Percentiles rank a stretch among this genome's conserved stretches.
Evolutionary conservation across 1,140 invertebrate genomes (phyloP).

Genomic region (Meloidogyne exigua): DNA sequence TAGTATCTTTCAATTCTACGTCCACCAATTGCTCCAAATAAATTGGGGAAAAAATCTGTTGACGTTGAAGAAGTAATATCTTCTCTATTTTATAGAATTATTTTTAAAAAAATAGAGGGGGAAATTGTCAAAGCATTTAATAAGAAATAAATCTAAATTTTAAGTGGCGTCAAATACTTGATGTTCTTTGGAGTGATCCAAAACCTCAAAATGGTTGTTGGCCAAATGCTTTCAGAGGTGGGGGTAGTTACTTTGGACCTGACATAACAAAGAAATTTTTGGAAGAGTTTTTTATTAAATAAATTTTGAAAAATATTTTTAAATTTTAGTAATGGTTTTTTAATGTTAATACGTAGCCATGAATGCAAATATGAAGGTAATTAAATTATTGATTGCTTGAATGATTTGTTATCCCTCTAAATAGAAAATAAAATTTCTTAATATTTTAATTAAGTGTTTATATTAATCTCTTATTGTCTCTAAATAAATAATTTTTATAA

Average conservation of each 20-base stretch:
- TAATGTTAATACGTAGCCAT: constrained; percentile 80
- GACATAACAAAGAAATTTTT: constrained; percentile 79
- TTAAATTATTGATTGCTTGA: no score
- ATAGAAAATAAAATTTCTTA: no score
- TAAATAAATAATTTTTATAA: no score
- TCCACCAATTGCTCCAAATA: constrained; percentile 70
- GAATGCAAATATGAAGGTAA: constrained; percentile 82
- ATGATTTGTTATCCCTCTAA: no score
- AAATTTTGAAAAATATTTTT: constrained; percentile 12
- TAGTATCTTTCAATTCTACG: constrained; percentile 79
- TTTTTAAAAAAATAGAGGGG: neutral
- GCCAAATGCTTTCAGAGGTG: constrained; percentile 80
- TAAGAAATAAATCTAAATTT: neutral
- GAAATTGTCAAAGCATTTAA: no score
- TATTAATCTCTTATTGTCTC: no score
- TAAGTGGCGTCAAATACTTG: constrained; percentile 68
- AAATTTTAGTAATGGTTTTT: constrained; percentile 70
- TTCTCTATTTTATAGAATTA: constrained; percentile 34
- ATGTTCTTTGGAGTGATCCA: constrained; percentile 84
- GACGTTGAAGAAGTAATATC: constrained; percentile 40
- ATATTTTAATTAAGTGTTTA: no score
- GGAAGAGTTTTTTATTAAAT: constrained; percentile 64
- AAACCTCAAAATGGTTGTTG: constrained; percentile 73
- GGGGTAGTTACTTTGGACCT: constrained; percentile 84
- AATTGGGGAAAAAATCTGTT: constrained; percentile 47